Conservation (phyloP, 2,888 invertebrate species). For the Drosophila percnosoma region DNA sequence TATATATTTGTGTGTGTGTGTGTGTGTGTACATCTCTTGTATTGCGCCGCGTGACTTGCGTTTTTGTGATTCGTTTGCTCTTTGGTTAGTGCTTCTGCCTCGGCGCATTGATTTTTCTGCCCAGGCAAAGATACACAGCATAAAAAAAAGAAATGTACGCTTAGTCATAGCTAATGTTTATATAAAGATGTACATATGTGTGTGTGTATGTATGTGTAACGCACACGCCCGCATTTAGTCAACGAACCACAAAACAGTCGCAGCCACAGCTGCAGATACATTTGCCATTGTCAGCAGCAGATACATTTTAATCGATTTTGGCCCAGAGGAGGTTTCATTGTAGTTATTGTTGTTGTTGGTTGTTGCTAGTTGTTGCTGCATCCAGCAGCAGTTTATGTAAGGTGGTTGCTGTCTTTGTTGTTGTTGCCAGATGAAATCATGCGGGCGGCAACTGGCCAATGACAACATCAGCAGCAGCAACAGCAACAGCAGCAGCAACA, state of each 20-base stretch:
- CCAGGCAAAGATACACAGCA: conserved; percentile 70
- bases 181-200: conserved; percentile 9
- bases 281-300: conserved; percentile 43
- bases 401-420: conserved; percentile 23
- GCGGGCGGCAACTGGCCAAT: conserved; percentile 57
- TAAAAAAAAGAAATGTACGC: conserved; percentile 46
- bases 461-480: conserved; percentile 47
- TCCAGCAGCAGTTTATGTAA: conserved; percentile 66
- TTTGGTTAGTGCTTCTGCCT: conserved; percentile 31
- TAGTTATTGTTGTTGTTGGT: conserved; percentile 23
- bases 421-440: conserved; percentile 75
- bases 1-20: conserved; percentile 26
- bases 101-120: conserved; percentile 77
- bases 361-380: conserved; percentile 49
- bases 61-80: conserved; percentile 79
- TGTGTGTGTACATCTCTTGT: conserved; percentile 38
- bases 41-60: conserved; percentile 70
- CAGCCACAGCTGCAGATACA: conserved; percentile 72
- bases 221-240: conserved; percentile 81
- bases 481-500: conserved; percentile 11
- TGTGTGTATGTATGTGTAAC: conserved; percentile 43
- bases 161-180: conserved; percentile 36
- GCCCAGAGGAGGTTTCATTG: conserved; percentile 16
- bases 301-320: conserved; percentile 57
- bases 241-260: conserved; percentile 71